Evolutionary conservation across 2,113 vertebrate species (phyloP).

Genomic region (Ellobius talpinus): DNA sequence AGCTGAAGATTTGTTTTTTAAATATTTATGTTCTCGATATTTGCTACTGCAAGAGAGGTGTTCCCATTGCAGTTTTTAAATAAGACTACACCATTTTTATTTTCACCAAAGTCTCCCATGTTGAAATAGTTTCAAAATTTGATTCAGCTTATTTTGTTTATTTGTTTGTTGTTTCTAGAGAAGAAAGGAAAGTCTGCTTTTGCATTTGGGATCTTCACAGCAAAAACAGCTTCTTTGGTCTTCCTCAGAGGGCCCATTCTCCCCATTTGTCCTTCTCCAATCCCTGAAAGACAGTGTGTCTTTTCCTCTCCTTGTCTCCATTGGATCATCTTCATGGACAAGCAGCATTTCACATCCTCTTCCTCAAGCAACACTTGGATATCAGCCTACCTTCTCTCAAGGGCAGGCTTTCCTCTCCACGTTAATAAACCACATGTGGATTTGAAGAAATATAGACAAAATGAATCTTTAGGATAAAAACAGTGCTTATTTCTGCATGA

Average conservation of each 20-base stretch:
- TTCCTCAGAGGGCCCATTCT: background rate
- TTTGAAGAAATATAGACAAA: background rate
- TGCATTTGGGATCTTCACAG: background rate
- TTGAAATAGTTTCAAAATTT: background rate
- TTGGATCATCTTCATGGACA: rapidly evolving
- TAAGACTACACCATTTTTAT: conserved; percentile 12
- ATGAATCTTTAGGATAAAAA: background rate
- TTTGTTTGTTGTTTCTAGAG: background rate
- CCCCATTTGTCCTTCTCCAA: background rate
- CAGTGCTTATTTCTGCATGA: background rate
- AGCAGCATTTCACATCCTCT: background rate
- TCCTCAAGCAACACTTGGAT: background rate
- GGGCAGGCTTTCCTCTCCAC: background rate
- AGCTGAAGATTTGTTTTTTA: conserved; percentile 6
- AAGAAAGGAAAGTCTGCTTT: background rate
- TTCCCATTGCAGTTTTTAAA: background rate
- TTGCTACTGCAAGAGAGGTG: background rate
- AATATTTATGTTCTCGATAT: background rate
- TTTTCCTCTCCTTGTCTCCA: background rate
- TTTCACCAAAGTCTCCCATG: conserved; percentile 34
- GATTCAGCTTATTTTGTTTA: background rate
- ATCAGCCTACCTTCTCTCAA: background rate
- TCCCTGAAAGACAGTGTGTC: background rate
- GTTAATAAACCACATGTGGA: background rate
- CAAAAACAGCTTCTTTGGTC: background rate